Conservation (phyloP, 2,797 vertebrate genomes). For the Poeciliopsis paucimaculata region DNA sequence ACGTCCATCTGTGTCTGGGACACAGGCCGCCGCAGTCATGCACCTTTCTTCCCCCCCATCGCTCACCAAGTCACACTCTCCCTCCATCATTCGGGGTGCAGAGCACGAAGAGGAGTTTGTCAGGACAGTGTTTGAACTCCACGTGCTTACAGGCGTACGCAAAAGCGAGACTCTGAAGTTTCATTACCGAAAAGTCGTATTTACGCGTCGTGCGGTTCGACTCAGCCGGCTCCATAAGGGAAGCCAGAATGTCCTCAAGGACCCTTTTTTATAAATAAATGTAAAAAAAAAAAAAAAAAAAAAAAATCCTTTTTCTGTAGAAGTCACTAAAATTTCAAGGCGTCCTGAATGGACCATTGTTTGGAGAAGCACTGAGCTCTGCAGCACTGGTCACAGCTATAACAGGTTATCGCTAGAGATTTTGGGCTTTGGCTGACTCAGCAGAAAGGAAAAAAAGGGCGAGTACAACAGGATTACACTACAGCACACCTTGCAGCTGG, state of each 20-base stretch:
- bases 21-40: slow-evolving; percentile 62
- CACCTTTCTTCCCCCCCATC: slow-evolving; percentile 25
- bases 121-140: slow-evolving; percentile 19
- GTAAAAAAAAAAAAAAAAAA: slow-evolving; percentile 1
- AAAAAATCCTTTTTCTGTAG: slow-evolving; percentile 23
- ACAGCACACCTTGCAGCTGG: slow-evolving; percentile 32
- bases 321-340: slow-evolving; percentile 41
- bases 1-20: slow-evolving; percentile 74
- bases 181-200: background rate
- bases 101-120: slow-evolving; percentile 48
- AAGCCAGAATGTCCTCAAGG: slow-evolving; percentile 16
- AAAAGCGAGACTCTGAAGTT: slow-evolving; percentile 11
- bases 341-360: slow-evolving; percentile 32
- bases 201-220: background rate
- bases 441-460: slow-evolving; percentile 54
- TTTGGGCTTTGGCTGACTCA: slow-evolving; percentile 59
- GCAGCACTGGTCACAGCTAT: slow-evolving; percentile 37
- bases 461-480: slow-evolving; percentile 51
- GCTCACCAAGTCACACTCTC: slow-evolving; percentile 27
- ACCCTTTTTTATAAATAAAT: background rate
- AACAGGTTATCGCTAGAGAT: slow-evolving; percentile 64
- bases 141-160: background rate
- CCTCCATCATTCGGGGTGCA: slow-evolving; percentile 21
- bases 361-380: slow-evolving; percentile 28
- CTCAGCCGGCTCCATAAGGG: background rate